phyloP scores from a whole-genome alignment of 2,888 invertebrate species.

The Cheilosia vernalis region DNA sequence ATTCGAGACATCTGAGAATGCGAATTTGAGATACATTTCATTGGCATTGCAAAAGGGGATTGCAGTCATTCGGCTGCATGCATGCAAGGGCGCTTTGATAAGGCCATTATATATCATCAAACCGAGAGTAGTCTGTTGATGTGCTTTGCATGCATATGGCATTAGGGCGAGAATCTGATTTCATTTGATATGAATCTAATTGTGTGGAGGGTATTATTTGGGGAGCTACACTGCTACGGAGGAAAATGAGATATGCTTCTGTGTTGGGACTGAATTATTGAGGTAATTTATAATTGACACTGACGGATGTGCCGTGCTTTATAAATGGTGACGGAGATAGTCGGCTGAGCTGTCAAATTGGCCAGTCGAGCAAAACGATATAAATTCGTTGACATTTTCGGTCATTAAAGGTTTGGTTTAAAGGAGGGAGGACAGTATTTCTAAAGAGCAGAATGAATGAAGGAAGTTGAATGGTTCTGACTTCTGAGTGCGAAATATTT shows the following conservation, averaged over 20 bases:
- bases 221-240: background rate
- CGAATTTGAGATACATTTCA: slow-evolving; percentile 14
- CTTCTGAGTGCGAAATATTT: too few relatives aligned
- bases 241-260: background rate
- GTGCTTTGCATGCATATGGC: slow-evolving; percentile 14
- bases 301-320: background rate
- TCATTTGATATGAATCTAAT: slow-evolving; percentile 3
- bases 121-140: slow-evolving; percentile 2
- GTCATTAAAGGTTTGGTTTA: too few relatives aligned
- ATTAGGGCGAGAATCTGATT: slow-evolving; percentile 8
- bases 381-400: too few relatives aligned
- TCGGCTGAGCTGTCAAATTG: too few relatives aligned
- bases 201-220: background rate
- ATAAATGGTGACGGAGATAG: background rate
- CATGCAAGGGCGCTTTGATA: background rate
- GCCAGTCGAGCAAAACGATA: too few relatives aligned
- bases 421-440: too few relatives aligned
- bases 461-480: too few relatives aligned
- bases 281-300: background rate
- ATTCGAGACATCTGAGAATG: slow-evolving; percentile 7
- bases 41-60: background rate
- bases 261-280: background rate
- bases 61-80: background rate
- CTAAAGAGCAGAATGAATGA: too few relatives aligned
- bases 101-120: slow-evolving; percentile 24